Evolutionary conservation across 1,140 invertebrate genomes (phyloP).

Genomic region (Drosophila gunungcola): DNA sequence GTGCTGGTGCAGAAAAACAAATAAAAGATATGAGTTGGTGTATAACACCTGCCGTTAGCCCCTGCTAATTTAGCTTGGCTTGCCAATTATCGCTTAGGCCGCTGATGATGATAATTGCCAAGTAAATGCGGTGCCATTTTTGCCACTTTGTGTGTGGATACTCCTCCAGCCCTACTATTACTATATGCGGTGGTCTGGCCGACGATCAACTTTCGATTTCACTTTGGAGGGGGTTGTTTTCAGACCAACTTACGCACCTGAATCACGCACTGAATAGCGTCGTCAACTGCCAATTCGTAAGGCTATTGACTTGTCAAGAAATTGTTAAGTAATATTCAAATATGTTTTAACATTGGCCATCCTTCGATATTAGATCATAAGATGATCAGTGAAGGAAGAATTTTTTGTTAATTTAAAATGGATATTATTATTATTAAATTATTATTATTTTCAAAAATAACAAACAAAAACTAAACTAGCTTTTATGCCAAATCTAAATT

Average conservation of each 20-base stretch:
- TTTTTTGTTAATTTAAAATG: no score
- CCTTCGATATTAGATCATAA: background rate
- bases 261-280: constrained; percentile 24
- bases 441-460: no score
- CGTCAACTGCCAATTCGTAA: constrained; percentile 22
- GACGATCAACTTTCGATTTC: constrained; percentile 67
- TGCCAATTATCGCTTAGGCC: constrained; percentile 54
- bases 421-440: no score
- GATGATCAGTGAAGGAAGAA: no score
- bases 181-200: constrained; percentile 1
- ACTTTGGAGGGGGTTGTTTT: constrained; percentile 32
- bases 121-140: constrained; percentile 40
- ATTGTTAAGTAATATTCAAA: background rate
- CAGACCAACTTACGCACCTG: constrained; percentile 25
- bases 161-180: constrained; percentile 4
- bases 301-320: constrained; percentile 11
- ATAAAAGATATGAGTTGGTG: constrained; percentile 37
- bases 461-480: no score
- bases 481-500: no score
- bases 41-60: constrained; percentile 42
- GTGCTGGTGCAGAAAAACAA: constrained; percentile 2
- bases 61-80: constrained; percentile 31
- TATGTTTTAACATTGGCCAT: no score
- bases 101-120: constrained; percentile 47
- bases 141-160: background rate